A percentile compares a stretch with the other conserved stretches of the same genome.
phyloP scores from a whole-genome alignment of 2,113 vertebrate genomes.

The Amphiprion percula region DNA sequence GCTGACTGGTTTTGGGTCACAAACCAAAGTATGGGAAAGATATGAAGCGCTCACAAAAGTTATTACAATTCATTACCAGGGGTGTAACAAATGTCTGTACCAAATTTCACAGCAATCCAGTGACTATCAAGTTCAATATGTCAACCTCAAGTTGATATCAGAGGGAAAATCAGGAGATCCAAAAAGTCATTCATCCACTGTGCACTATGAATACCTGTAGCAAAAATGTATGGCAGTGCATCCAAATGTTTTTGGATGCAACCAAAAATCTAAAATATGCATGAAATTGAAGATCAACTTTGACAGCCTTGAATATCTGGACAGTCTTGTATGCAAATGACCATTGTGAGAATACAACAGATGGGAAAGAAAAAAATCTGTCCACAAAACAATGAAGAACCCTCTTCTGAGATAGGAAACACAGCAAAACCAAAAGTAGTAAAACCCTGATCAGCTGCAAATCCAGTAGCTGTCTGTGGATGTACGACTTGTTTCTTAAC shows the following conservation, averaged over 20 bases:
- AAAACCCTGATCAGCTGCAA: slow-evolving; percentile 19
- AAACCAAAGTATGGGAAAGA: too few species aligned
- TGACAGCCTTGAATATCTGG: not conserved
- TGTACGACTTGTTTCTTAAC: slow-evolving; percentile 8
- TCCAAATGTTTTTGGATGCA: not conserved
- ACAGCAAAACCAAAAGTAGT: not conserved
- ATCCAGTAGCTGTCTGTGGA: not conserved
- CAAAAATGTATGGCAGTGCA: not conserved
- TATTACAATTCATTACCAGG: too few species aligned
- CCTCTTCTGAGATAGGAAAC: not conserved
- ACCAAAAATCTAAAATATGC: not conserved
- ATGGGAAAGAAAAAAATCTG: not conserved
- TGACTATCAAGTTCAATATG: not conserved
- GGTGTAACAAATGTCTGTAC: too few species aligned
- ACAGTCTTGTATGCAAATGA: not conserved
- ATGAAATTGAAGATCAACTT: not conserved
- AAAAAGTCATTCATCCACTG: not conserved
- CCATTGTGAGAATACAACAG: too few species aligned
- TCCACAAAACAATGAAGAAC: not conserved
- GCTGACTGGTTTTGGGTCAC: too few species aligned
- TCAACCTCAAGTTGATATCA: not conserved
- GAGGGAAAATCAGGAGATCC: not conserved
- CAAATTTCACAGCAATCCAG: not conserved
- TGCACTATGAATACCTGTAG: not conserved
- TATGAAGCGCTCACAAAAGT: too few species aligned